These are phyloP conservation scores for Neoaliturus tenellus DNA, from an alignment of 2,888 invertebrate genomes.

Conservation along the genomic window DNA sequence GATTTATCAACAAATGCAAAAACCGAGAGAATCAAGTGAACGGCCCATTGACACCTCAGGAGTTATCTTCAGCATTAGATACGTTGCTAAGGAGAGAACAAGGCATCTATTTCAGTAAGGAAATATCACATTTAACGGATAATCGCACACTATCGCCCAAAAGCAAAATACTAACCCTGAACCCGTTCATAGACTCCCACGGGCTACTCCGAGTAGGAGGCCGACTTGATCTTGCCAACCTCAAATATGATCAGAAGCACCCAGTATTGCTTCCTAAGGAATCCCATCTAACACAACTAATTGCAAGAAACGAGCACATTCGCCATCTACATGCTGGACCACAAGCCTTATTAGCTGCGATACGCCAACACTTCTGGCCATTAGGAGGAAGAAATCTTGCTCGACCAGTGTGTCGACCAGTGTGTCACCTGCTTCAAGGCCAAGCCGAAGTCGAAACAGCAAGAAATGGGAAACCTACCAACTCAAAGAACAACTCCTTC, in stretches of 20 bases:
- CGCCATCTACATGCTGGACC: not conserved
- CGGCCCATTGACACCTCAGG: no score
- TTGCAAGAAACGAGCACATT: not conserved
- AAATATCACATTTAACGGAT: no score
- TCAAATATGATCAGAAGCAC: not conserved
- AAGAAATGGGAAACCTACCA: constrained; percentile 31
- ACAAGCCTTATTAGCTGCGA: not conserved
- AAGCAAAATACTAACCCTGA: no score
- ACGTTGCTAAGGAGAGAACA: no score
- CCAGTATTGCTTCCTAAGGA: not conserved
- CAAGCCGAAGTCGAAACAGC: not conserved
- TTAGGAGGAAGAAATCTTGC: not conserved
- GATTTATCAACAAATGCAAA: not conserved
- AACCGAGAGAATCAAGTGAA: no score
- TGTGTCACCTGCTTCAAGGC: constrained; percentile 7
- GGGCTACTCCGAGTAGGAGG: constrained; percentile 51
- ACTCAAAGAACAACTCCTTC: not conserved
- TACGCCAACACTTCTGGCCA: not conserved
- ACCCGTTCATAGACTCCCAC: constrained; percentile 31
- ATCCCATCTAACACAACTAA: not conserved
- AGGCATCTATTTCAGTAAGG: no score
- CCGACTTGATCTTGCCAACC: not conserved
- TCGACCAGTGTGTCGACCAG: not conserved
- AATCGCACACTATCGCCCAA: no score
- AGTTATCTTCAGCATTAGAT: no score